These are phyloP conservation scores for Oscheius sp. DNA, from an alignment of 1,140 invertebrate genomes.

Conservation along the genomic window DNA sequence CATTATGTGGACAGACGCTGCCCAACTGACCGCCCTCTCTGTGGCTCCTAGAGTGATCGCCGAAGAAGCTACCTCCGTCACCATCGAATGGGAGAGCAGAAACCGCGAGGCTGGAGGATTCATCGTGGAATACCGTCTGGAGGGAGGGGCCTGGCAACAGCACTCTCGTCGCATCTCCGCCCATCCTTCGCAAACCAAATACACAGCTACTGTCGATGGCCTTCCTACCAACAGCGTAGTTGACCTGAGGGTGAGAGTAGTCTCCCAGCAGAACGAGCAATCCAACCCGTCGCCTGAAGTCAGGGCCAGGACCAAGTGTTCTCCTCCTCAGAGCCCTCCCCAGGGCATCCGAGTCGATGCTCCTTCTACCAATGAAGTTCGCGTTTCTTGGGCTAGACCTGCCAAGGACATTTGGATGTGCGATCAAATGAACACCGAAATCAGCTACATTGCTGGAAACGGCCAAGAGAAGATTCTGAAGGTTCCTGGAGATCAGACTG, in stretches of 20 bases:
- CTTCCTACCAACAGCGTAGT: constrained; percentile 58
- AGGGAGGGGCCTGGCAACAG: constrained; percentile 55
- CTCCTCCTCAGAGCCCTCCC: constrained; percentile 53
- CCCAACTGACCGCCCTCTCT: constrained; percentile 42
- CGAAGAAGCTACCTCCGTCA: constrained; percentile 53
- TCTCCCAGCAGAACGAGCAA: constrained; percentile 53
- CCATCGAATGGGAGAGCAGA: constrained; percentile 56
- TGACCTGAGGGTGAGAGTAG: constrained; percentile 52
- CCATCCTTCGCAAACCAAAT: constrained; percentile 46
- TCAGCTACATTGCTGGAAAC: constrained; percentile 53
- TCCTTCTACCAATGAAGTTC: constrained; percentile 56
- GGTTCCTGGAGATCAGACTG: constrained; percentile 56
- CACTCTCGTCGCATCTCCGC: constrained; percentile 53
- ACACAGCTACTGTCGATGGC: constrained; percentile 52
- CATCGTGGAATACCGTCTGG: constrained; percentile 58
- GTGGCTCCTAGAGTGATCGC: constrained; percentile 54
- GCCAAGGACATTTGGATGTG: constrained; percentile 58
- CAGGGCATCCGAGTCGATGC: constrained; percentile 56
- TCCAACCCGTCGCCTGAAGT: constrained; percentile 56
- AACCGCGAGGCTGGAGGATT: constrained; percentile 48
- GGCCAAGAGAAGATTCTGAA: constrained; percentile 55
- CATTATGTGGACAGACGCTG: constrained; percentile 57
- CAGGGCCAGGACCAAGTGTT: constrained; percentile 58
- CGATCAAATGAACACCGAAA: constrained; percentile 57
- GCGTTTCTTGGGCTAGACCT: constrained; percentile 57